Base-by-base conservation (phyloP, 2,113 vertebrate species). In the Illadopsis cleaveri region DNA sequence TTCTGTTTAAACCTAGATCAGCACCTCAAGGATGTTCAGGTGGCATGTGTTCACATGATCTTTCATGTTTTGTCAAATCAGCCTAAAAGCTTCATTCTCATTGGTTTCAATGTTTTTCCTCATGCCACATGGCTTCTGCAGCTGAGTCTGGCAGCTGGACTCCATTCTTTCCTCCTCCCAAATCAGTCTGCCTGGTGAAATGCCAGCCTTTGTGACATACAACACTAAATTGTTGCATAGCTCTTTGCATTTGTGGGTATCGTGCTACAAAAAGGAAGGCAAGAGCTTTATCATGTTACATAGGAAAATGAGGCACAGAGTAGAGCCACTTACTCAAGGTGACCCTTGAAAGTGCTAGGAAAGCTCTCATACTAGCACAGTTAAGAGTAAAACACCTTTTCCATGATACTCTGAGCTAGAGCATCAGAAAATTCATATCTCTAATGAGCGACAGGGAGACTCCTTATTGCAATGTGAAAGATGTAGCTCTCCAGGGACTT, bases 41-140 rank as follows among this genome's bases (percentile, higher is more conserved):
- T 64, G 42, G 37, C 5, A 9, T 0, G 0, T 38, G 10, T 45
- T 85, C 10, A 16, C 6, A 11, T 38, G n/a, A 27, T 1, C 4
- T 54, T 65, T 71, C 16, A 2, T 25, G 16, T 56, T 70, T 75
- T 81, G 37, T 16, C 23, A 25, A 30, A 77, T 57, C 45, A 91
- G 10, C 38, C 38, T 10, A 24, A 77, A 80, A 30, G 6, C 42
- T 86, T 89, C 3, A 18, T 61, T 81, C 18, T 56, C 17, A 35
- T 9, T 0, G 2, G 48, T 31, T 73, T 65, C 10, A 44, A 3
- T 76, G 16, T 68, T 86, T 90, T 73, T 68, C 22, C 25, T 60
- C 22, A 17, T n/a, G 58, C 23, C 3, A 10, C 4, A 1, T 11
- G 33, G n/a, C n/a, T 79, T 90, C 68, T 69, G 68, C 57, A 90